Conservation (phyloP, 2,113 vertebrate species). For the Lynx canadensis region DNA sequence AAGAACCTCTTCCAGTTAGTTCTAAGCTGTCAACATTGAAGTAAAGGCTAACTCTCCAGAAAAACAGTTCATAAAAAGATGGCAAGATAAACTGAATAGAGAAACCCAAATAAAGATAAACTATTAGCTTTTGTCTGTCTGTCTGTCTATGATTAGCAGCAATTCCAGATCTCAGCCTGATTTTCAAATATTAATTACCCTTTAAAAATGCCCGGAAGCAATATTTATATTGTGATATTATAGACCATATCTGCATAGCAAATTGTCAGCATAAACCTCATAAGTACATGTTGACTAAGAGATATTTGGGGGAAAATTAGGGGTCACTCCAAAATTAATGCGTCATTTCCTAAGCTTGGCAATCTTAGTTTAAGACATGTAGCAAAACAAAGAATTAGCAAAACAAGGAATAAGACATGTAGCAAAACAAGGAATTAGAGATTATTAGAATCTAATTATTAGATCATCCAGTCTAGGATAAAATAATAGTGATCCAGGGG, state of each 20-base stretch:
- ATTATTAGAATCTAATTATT: not conserved
- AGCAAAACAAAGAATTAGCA: too few species aligned
- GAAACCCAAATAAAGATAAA: not conserved
- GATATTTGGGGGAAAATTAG: not conserved
- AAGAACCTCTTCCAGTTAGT: not conserved
- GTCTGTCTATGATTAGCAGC: not conserved
- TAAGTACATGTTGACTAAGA: not conserved
- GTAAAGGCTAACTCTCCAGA: not conserved
- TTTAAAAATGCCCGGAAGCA: not conserved
- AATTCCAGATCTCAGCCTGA: not conserved
- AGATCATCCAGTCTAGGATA: not conserved
- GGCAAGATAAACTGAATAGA: not conserved
- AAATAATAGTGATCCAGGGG: not conserved
- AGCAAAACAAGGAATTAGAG: not conserved
- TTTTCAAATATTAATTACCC: not conserved
- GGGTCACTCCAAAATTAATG: not conserved
- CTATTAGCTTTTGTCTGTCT: not conserved
- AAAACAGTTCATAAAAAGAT: not conserved
- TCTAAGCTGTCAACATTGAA: constrained; percentile 19
- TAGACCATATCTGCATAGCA: not conserved
- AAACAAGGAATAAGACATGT: not conserved
- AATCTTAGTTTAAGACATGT: not conserved
- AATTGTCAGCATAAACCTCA: not conserved
- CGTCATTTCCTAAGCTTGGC: not conserved
- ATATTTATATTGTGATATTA: not conserved